A percentile compares a stretch with the other conserved stretches of the same genome.
phyloP scores from a whole-genome alignment of 2,888 invertebrate genomes.

The Vesta saturnalis region DNA sequence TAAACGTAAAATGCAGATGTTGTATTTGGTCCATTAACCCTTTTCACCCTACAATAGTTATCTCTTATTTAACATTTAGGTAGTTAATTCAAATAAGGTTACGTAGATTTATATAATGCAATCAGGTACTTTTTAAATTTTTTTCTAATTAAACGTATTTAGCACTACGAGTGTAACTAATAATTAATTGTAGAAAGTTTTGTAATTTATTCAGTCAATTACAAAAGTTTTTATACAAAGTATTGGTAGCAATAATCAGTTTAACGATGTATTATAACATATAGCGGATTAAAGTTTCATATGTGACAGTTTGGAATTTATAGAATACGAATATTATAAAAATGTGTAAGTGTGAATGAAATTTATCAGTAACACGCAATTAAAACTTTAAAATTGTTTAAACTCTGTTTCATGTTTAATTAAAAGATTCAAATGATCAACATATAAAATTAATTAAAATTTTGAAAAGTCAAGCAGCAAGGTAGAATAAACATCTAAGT shows the following conservation, averaged over 20 bases:
- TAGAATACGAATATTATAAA: neutral
- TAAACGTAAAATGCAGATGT: slow-evolving; percentile 8
- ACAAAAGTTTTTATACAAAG: neutral
- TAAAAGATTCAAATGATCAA: too few relatives aligned
- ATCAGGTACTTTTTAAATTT: neutral
- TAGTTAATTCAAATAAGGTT: neutral
- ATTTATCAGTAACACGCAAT: neutral
- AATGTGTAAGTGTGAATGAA: neutral
- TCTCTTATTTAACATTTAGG: neutral
- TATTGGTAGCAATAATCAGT: neutral
- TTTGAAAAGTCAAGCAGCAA: too few relatives aligned
- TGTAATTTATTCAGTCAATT: neutral
- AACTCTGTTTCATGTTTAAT: too few relatives aligned
- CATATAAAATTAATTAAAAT: too few relatives aligned
- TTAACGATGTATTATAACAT: neutral
- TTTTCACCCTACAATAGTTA: slow-evolving; percentile 9
- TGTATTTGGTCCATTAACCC: slow-evolving; percentile 14
- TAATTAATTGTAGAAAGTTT: neutral
- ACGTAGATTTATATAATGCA: neutral
- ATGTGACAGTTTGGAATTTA: neutral
- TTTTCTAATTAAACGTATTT: too few relatives aligned
- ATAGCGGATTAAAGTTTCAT: neutral
- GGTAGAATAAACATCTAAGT: too few relatives aligned
- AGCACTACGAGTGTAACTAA: too few relatives aligned
- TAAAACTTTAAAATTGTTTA: too few relatives aligned